Evolutionary conservation across 2,888 invertebrate genomes (phyloP).

Genomic region (Cataglyphis rosenhaueri): DNA sequence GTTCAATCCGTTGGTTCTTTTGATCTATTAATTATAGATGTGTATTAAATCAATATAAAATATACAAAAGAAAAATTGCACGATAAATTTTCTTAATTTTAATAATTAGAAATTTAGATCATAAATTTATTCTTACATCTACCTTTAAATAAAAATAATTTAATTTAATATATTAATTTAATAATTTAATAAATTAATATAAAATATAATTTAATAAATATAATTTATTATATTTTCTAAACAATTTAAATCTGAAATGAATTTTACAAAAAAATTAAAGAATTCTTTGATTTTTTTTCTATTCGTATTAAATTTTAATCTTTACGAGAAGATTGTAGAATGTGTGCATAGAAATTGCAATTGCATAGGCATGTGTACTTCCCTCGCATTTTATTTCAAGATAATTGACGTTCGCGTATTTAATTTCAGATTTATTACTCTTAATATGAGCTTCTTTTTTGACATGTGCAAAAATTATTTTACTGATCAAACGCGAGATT

Average conservation of each 20-base stretch:
- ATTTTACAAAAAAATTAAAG: conserved; percentile 5
- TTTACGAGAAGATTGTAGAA: not conserved
- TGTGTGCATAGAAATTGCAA: not conserved
- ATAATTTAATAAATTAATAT: too few relatives aligned
- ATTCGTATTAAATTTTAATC: not conserved
- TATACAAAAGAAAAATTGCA: not conserved
- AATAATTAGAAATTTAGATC: not conserved
- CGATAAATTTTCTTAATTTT: not conserved
- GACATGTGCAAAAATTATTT: not conserved
- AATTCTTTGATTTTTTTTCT: not conserved
- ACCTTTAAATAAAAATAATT: not conserved
- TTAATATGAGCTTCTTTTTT: not conserved
- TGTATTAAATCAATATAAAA: not conserved
- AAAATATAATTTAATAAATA: not conserved
- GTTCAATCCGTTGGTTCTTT: not conserved
- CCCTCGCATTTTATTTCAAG: not conserved
- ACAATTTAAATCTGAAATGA: not conserved
- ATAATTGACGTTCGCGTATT: not conserved
- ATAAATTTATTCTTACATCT: not conserved
- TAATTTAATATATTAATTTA: not conserved
- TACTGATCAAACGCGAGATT: not conserved
- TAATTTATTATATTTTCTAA: not conserved
- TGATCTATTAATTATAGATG: not conserved
- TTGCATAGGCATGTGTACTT: not conserved
- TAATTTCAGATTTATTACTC: not conserved